A percentile compares a stretch with the other conserved stretches of the same genome.
Evolutionary conservation across 2,888 invertebrate genomes (phyloP).

Genomic region (Perithous albicinctus): DNA sequence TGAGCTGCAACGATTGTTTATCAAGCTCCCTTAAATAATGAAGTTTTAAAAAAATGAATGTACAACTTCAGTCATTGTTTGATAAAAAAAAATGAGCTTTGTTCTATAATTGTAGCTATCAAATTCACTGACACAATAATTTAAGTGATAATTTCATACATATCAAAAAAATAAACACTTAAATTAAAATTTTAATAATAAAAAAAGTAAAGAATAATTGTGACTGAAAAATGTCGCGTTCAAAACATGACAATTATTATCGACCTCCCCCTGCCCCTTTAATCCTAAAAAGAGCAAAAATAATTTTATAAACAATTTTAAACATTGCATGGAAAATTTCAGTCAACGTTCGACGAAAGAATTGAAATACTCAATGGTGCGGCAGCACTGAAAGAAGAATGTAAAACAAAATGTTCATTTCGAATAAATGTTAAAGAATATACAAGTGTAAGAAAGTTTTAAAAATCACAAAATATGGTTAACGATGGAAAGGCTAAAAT

Average conservation of each 20-base stretch:
- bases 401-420: conserved; percentile 57
- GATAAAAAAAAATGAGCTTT: neutral
- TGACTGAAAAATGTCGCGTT: neutral
- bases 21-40: too few relatives aligned
- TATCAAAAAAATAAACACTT: neutral
- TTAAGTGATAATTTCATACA: neutral
- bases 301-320: neutral
- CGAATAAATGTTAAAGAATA: conserved; percentile 41
- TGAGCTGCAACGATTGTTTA: too few relatives aligned
- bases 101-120: conserved; percentile 19
- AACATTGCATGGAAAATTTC: conserved; percentile 60
- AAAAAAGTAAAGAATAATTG: neutral
- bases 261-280: too few relatives aligned
- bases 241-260: neutral
- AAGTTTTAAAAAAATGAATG: too few relatives aligned
- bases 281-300: neutral
- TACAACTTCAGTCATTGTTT: neutral
- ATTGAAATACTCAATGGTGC: conserved; percentile 50
- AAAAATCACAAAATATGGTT: conserved; percentile 21
- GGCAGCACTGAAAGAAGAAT: conserved; percentile 62
- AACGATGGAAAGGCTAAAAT: conserved; percentile 23
- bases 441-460: conserved; percentile 54
- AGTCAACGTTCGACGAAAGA: conserved; percentile 55
- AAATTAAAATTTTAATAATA: neutral
- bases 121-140: neutral